Evolutionary conservation across 1,140 invertebrate genomes (phyloP).

Genomic region (Drosophila neocordata): DNA sequence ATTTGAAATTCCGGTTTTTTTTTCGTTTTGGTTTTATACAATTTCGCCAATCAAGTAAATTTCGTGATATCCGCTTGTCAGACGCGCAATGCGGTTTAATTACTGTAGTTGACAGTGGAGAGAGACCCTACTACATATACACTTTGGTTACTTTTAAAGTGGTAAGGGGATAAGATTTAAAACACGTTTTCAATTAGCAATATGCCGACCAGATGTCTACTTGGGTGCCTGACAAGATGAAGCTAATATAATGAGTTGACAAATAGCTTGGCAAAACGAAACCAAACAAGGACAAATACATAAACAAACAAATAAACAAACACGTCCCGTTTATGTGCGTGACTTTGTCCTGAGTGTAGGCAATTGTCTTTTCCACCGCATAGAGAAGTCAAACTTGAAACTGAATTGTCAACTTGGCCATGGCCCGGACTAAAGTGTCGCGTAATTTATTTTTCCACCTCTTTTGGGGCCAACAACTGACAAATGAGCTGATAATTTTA

Average conservation of each 20-base stretch:
- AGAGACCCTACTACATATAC: constrained; percentile 1
- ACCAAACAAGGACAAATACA: constrained; percentile 42
- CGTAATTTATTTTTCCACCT: constrained; percentile 60
- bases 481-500: constrained; percentile 60
- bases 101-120: constrained; percentile 30
- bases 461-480: constrained; percentile 43
- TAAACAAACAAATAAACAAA: constrained; percentile 32
- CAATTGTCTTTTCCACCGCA: constrained; percentile 34
- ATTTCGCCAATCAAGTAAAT: constrained; percentile 12
- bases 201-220: constrained; percentile 22
- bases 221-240: constrained; percentile 10
- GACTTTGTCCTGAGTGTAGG: constrained; percentile 46
- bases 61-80: constrained; percentile 13
- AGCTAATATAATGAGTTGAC: constrained; percentile 59
- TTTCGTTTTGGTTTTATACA: not conserved
- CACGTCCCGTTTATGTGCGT: constrained; percentile 52
- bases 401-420: constrained; percentile 51
- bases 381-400: constrained; percentile 27
- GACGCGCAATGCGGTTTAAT: constrained; percentile 48
- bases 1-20: not conserved
- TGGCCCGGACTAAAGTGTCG: constrained; percentile 46
- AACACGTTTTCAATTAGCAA: constrained; percentile 57
- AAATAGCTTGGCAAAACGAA: constrained; percentile 52
- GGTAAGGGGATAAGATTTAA: constrained; percentile 28
- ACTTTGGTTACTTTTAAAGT: constrained; percentile 21